phyloP scores from a whole-genome alignment of 2,797 vertebrate genomes.

The Momotus momota region DNA sequence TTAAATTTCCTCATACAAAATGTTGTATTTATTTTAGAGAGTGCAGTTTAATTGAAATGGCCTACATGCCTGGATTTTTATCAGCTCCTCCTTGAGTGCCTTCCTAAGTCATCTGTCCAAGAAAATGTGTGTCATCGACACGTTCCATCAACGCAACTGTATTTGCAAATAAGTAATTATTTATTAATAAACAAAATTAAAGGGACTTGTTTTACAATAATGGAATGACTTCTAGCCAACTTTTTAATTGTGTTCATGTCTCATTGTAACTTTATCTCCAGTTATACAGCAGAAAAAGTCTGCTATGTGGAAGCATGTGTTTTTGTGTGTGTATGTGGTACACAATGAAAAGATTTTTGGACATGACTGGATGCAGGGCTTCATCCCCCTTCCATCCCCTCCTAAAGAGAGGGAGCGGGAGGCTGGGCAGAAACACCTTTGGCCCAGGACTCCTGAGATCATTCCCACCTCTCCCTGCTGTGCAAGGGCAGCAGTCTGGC shows the following conservation, averaged over 20 bases:
- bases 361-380: background rate
- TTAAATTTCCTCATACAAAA: background rate
- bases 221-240: background rate
- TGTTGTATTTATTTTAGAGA: background rate
- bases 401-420: background rate
- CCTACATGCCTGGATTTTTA: background rate
- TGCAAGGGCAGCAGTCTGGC: fast-evolving
- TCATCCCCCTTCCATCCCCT: background rate
- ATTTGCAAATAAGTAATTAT: conserved; percentile 29
- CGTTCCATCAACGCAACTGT: background rate
- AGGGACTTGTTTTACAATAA: conserved; percentile 24
- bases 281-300: background rate
- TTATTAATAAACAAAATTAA: conserved; percentile 58
- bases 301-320: background rate
- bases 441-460: fast-evolving
- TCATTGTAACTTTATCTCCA: background rate
- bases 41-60: background rate
- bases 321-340: background rate
- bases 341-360: background rate
- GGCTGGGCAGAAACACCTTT: background rate
- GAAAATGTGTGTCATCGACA: background rate
- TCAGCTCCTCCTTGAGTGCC: background rate
- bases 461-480: background rate
- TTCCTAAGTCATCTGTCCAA: background rate
- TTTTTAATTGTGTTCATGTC: background rate